Evolutionary conservation across 2,888 invertebrate species (phyloP), one percentile per base, ranked within the genome.

Genomic region (Galerucella nymphaeae): DNA sequence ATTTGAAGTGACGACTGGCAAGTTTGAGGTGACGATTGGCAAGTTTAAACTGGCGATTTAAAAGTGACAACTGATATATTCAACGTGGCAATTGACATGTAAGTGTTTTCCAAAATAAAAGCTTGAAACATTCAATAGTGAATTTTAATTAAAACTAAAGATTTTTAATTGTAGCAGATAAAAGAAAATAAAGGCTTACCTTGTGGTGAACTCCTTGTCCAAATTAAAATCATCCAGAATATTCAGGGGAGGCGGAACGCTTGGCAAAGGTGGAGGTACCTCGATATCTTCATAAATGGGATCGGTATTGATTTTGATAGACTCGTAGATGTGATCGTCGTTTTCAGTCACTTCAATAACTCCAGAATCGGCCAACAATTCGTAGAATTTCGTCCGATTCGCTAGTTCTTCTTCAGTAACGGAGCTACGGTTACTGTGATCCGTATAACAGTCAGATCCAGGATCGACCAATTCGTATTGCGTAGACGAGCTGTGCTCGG

Each of bases 211-310:
- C 82, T 93, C 93, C 83, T 93, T 92, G 68, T 93, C 93, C 77
- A 93, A 89, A 71, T 94, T 91, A 76, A 91, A 85, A 63, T 92
- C 89, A 78, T 91, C 90, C 53, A 86, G 74, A 23, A 91, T 87
- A n/a, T 89, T 89, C 75, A 90, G 88, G 0, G 95, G 95, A 1
- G 95, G 95, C 18, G 94, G 94, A 81, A 92, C 93, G 0, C 92
- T 85, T 1, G 95, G 95, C 80, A 95, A 85, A 2, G 95, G 95
- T 14, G 94, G 94, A 69, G 94, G 94, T 85, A 92, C 90, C 80
- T 93, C 93, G 77, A 93, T 93, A 85, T 93, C 93, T 86, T 94
- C 94, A 83, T 94, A 94, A 82, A 94, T 94, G 2, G 93, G 94
- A 87, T 93, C 93, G 70, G 88, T 88, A 18, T 93, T 93, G 70